phyloP scores from a whole-genome alignment of 1,140 invertebrate species.

The Cherax quadricarinatus region DNA sequence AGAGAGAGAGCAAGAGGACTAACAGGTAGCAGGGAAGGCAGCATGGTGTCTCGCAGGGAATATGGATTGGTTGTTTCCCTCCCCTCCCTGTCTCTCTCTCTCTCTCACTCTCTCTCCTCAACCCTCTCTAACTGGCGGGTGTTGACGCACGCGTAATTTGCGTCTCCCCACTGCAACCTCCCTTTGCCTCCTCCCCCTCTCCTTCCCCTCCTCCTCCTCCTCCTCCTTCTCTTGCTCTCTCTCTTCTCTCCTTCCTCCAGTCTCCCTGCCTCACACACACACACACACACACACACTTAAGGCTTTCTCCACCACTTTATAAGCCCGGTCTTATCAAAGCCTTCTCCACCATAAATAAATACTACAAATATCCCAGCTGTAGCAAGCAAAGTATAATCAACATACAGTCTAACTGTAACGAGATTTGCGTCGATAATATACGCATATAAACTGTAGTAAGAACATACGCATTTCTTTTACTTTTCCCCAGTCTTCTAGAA shows the following conservation, averaged over 20 bases:
- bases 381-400: no score
- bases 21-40: not conserved
- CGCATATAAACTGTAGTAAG: no score
- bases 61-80: conserved; percentile 21
- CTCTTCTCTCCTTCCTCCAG: not conserved
- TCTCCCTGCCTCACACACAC: not conserved
- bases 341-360: no score
- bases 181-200: not conserved
- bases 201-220: not conserved
- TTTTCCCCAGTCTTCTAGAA: no score
- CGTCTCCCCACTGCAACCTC: not conserved
- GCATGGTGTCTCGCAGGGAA: not conserved
- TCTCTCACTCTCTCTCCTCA: not conserved
- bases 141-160: not conserved
- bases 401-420: no score
- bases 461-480: no score
- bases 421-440: no score
- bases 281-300: not conserved
- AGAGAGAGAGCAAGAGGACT: not conserved
- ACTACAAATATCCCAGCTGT: no score
- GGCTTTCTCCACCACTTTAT: not conserved
- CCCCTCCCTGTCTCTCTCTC: not conserved
- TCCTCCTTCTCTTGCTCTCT: not conserved
- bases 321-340: no score
- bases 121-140: not conserved